Percentiles rank a stretch among this genome's conserved stretches.
Evolutionary conservation across 2,797 vertebrate genomes (phyloP).

Genomic region (Hypotaenidia okinawae): DNA sequence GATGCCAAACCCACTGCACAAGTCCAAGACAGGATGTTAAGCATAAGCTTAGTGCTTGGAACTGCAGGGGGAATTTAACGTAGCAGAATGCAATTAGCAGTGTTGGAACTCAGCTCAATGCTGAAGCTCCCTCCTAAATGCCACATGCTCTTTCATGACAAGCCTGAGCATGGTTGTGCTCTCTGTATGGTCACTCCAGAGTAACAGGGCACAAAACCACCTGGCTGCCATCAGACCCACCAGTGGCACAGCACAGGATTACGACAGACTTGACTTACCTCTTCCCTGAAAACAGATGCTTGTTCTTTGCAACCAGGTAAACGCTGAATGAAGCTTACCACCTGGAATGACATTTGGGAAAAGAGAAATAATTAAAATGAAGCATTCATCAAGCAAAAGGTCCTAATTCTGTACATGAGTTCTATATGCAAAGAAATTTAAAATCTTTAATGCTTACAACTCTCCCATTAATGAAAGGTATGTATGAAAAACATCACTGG

Average conservation of each 20-base stretch:
- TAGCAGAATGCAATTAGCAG: conserved; percentile 44
- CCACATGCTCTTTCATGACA: background rate
- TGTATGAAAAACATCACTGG: too few relatives aligned
- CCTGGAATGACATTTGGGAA: conserved; percentile 71
- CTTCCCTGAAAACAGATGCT: conserved; percentile 87
- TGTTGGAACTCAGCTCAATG: background rate
- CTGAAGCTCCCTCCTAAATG: conserved; percentile 13
- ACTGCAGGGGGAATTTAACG: conserved; percentile 16
- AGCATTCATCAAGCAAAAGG: background rate
- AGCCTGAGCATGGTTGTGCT: background rate
- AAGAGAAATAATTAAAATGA: background rate
- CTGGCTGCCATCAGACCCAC: background rate
- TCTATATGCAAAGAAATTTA: background rate
- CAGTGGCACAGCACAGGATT: background rate
- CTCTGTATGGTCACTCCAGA: background rate
- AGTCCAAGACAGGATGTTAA: conserved; percentile 48
- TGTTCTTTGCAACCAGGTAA: conserved; percentile 90
- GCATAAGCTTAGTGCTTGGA: conserved; percentile 6
- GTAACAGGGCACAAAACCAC: background rate
- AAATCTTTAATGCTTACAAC: background rate
- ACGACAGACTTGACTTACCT: conserved; percentile 79
- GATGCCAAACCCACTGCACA: background rate
- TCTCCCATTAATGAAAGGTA: background rate
- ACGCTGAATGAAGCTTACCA: conserved; percentile 89
- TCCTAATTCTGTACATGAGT: background rate